Base-by-base conservation (phyloP, 2,888 invertebrate genomes). In the Chaitophorus viminalis region DNA sequence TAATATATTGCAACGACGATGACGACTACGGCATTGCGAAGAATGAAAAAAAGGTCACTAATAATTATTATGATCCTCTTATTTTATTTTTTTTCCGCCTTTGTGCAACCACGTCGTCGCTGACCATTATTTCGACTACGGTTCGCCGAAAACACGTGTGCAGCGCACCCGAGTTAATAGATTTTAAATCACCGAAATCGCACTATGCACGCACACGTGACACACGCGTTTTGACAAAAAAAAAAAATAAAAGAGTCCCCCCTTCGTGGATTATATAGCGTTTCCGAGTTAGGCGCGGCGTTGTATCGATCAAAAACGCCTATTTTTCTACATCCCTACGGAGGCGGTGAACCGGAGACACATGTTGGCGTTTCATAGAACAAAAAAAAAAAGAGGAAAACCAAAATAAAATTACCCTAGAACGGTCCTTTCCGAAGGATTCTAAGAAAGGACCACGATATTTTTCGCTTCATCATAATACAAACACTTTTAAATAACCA, bases 251-350 rank as follows among this genome's bases (percentile, higher is more conserved):
- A 33, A 6, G 31, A 36, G 21, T 21, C 36, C 74, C 74, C 74
- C 36, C 31, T 36, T 36, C 74, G 31, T 18, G 70, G 11, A 70
- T 29, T 70, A 70, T 33, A 8, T 18, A 18, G 33, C 60, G 60
- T 74, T 74, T 36, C 9, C 74, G 74, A 18, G 74, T 74, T 36
- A 31, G 33, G 17, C 18, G n/a, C 68, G 60, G 68, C 74, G 74
- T 31, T 29, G 29, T 74, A 74, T 74, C 74, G 74, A 74, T 74
- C 74, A 74, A 74, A 68, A 74, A 36, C 31, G 74, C 74, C 33
- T 74, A 36, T 74, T 36, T 74, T 21, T 36, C 33, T 74, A 74
- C 74, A 36, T 74, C 74, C 74, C 74, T 8, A 36, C 29, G 70
- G 70, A 70, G 74, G 18, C 36, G 68, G 68, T 25, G 33, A 17